phyloP scores from a whole-genome alignment of 2,888 invertebrate species.

The Nasonia oneida region DNA sequence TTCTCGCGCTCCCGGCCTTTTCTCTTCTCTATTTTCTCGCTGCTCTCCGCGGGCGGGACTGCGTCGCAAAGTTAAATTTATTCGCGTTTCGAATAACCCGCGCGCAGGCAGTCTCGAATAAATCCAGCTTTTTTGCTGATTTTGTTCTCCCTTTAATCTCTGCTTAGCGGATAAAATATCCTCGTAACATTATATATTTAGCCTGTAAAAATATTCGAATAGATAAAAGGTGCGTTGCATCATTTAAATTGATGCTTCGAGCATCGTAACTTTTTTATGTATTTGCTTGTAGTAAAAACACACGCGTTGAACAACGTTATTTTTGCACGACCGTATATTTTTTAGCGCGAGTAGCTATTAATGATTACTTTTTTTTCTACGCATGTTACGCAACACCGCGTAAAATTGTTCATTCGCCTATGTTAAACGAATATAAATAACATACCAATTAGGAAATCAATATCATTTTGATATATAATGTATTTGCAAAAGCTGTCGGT shows the following conservation, averaged over 20 bases:
- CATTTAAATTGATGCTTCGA: constrained; percentile 16
- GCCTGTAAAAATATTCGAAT: neutral
- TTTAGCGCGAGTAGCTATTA: too few relatives aligned
- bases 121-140: constrained; percentile 35
- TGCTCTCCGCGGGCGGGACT: neutral
- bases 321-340: too few relatives aligned
- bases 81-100: constrained; percentile 47
- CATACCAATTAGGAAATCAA: too few relatives aligned
- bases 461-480: too few relatives aligned
- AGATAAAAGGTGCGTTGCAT: neutral
- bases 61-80: constrained; percentile 45
- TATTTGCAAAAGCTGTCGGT: too few relatives aligned
- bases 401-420: too few relatives aligned
- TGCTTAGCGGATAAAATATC: constrained; percentile 33
- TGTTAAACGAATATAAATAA: too few relatives aligned
- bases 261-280: too few relatives aligned
- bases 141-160: constrained; percentile 8
- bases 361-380: too few relatives aligned
- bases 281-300: too few relatives aligned
- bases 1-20: neutral
- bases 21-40: constrained; percentile 7
- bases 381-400: too few relatives aligned
- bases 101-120: constrained; percentile 24
- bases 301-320: too few relatives aligned
- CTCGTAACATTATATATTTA: constrained; percentile 35